Evolutionary conservation across 1,140 invertebrate species (phyloP).

Genomic region (Antheraea mylitta): DNA sequence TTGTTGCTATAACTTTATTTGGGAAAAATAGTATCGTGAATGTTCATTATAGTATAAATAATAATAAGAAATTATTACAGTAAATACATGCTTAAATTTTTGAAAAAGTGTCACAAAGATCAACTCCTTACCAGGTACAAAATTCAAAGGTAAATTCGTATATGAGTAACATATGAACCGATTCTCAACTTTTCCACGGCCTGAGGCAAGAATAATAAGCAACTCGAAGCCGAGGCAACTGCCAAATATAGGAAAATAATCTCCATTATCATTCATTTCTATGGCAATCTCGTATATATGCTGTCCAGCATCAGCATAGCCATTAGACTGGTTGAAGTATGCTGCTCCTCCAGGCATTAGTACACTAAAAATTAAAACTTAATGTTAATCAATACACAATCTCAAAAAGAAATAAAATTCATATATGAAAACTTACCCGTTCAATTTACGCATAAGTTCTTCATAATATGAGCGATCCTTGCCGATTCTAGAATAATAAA

Average conservation of each 20-base stretch:
- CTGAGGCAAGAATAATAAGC: conserved; percentile 84
- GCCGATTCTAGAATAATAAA: conserved; percentile 81
- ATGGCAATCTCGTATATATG: conserved; percentile 84
- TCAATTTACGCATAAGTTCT: conserved; percentile 82
- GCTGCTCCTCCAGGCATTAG: conserved; percentile 88
- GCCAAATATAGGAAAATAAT: conserved; percentile 92
- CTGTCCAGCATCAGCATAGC: conserved; percentile 87
- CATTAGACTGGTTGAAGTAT: conserved; percentile 82
- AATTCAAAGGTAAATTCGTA: conserved; percentile 83
- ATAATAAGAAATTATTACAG: too few species aligned
- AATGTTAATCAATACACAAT: conserved; percentile 6
- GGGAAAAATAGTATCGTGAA: too few species aligned
- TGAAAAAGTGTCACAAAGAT: too few species aligned
- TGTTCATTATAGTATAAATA: too few species aligned
- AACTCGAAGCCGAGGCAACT: conserved; percentile 95
- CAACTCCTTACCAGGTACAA: conserved; percentile 78
- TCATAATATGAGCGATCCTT: conserved; percentile 82
- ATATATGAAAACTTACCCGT: conserved; percentile 80
- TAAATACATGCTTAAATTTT: too few species aligned
- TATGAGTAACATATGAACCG: conserved; percentile 81
- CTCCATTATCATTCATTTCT: conserved; percentile 83
- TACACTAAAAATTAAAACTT: conserved; percentile 78
- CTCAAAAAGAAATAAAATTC: not conserved
- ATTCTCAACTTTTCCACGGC: conserved; percentile 79
- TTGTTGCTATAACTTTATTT: too few species aligned